Conservation (phyloP, 64 coral and sea anemone genomes). For the Montipora efflorescens region DNA sequence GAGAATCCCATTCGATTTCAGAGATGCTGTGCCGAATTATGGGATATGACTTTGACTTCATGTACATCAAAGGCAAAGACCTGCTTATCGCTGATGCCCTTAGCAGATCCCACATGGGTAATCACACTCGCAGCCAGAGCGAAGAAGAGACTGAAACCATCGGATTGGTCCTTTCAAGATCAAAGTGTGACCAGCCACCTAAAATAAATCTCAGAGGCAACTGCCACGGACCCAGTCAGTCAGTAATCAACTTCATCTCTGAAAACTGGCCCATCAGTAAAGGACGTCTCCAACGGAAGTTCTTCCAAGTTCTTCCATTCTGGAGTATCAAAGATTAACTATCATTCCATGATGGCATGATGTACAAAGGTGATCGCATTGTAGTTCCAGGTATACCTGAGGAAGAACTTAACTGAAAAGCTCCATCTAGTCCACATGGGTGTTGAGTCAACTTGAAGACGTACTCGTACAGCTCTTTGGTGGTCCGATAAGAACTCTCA, state of each 20-base stretch:
- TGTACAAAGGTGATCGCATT: conserved; percentile 12
- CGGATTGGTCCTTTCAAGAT: background rate
- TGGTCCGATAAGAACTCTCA: no score
- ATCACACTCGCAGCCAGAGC: background rate
- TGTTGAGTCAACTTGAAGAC: conserved; percentile 23
- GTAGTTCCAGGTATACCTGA: background rate
- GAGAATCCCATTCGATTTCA: no score
- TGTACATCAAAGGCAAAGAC: conserved; percentile 41
- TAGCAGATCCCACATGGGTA: background rate
- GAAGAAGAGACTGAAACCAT: conserved; percentile 38
- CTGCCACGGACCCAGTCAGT: background rate
- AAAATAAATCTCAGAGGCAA: conserved; percentile 1
- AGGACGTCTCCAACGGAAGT: background rate
- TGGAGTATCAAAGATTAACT: no score
- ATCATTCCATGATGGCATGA: no score
- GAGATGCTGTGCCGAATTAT: background rate
- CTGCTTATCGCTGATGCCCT: conserved; percentile 36
- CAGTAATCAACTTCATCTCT: conserved; percentile 13
- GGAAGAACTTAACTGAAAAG: conserved; percentile 32
- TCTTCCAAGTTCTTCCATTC: background rate
- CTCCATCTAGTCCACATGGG: conserved; percentile 39
- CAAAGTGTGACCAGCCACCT: conserved; percentile 26
- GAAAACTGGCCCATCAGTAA: conserved; percentile 10
- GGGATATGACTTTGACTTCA: conserved; percentile 8
- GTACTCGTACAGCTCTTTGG: background rate